These are phyloP conservation scores for Ellobius talpinus DNA, from an alignment of 2,113 vertebrate genomes.

Conservation along the genomic window DNA sequence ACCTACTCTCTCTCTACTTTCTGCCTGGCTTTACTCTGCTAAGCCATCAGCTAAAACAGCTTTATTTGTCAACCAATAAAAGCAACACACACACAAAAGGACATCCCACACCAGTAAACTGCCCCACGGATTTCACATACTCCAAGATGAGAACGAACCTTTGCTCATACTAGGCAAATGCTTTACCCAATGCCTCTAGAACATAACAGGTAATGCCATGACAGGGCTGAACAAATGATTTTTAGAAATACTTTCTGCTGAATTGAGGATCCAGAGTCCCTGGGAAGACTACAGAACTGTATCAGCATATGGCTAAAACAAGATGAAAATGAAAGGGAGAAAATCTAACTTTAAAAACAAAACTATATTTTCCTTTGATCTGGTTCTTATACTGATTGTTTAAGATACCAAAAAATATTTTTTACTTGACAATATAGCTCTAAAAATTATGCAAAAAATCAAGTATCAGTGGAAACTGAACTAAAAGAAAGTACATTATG, in stretches of 20 bases:
- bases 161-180: neutral
- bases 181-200: neutral
- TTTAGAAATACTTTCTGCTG: neutral
- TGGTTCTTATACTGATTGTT: neutral
- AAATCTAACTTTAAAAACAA: neutral
- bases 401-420: neutral
- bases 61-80: too few relatives aligned
- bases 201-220: neutral
- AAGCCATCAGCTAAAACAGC: too few relatives aligned
- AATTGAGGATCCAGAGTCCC: neutral
- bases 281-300: neutral
- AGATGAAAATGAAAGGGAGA: neutral
- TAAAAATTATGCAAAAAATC: constrained; percentile 41
- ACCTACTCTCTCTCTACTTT: too few relatives aligned
- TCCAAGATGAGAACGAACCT: neutral
- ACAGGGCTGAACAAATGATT: neutral
- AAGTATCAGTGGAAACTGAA: constrained; percentile 35
- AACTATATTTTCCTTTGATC: neutral
- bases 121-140: neutral
- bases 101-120: neutral
- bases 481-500: neutral
- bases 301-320: neutral
- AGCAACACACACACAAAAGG: too few relatives aligned
- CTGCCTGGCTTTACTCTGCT: too few relatives aligned
- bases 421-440: neutral